Conservation (phyloP, 2,888 invertebrate genomes). For the Dicyrtoma fusca region DNA sequence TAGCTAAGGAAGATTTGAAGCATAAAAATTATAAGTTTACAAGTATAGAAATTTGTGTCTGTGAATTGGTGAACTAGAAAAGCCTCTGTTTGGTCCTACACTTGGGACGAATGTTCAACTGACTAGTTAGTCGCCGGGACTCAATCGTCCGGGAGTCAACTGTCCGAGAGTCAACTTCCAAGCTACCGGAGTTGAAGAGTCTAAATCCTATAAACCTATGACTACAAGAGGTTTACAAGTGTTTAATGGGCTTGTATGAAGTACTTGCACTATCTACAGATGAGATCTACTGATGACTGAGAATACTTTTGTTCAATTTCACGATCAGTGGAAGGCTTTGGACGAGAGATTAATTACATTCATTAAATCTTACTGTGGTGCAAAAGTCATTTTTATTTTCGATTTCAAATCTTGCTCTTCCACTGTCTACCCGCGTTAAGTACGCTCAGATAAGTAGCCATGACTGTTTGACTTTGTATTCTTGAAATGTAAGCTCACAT, state of each 20-base stretch:
- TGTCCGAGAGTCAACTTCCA: slow-evolving; percentile 1
- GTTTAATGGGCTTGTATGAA: too few relatives aligned
- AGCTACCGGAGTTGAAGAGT: too few relatives aligned
- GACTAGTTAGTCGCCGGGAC: too few relatives aligned
- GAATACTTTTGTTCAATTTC: slow-evolving; percentile 23
- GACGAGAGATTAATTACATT: slow-evolving; percentile 41
- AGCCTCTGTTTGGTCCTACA: too few relatives aligned
- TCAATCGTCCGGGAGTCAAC: not conserved
- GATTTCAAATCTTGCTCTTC: slow-evolving; percentile 22
- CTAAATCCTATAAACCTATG: too few relatives aligned
- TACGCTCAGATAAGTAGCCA: not conserved
- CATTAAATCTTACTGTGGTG: slow-evolving; percentile 34
- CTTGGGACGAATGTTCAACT: too few relatives aligned
- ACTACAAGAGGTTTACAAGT: too few relatives aligned
- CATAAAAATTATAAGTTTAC: too few relatives aligned
- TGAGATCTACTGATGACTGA: slow-evolving; percentile 14
- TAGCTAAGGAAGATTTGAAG: too few relatives aligned
- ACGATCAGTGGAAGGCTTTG: slow-evolving; percentile 25
- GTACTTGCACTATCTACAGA: not conserved
- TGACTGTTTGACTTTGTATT: not conserved
- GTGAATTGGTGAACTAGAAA: too few relatives aligned
- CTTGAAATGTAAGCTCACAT: not conserved
- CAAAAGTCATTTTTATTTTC: slow-evolving; percentile 31
- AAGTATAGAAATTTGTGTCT: too few relatives aligned
- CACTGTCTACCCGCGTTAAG: not conserved